phyloP scores from a whole-genome alignment of 2,797 vertebrate species.

The Phalanger gymnotis region DNA sequence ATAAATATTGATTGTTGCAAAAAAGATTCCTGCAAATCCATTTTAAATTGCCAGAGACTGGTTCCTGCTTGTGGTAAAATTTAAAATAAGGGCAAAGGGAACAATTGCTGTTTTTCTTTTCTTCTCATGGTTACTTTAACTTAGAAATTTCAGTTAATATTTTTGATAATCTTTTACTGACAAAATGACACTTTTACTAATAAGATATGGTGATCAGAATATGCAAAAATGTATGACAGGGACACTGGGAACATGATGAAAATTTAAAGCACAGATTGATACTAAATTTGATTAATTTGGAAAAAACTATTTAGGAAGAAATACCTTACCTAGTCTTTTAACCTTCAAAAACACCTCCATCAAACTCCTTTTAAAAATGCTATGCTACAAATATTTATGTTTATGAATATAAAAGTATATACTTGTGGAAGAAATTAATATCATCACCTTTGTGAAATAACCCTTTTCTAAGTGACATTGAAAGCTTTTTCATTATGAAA shows the following conservation, averaged over 20 bases:
- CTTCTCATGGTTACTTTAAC: not conserved
- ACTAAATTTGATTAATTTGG: not conserved
- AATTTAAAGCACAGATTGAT: not conserved
- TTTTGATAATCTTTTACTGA: not conserved
- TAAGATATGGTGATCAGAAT: not conserved
- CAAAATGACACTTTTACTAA: not conserved
- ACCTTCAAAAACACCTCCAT: constrained; percentile 35
- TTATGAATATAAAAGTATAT: constrained; percentile 7
- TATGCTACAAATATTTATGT: not conserved
- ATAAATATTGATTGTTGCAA: not conserved
- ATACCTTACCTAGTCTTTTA: not conserved
- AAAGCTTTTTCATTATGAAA: constrained; percentile 21
- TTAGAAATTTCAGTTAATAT: not conserved
- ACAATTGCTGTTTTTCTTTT: not conserved
- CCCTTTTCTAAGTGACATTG: not conserved
- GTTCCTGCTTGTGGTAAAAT: not conserved
- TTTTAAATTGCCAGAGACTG: not conserved
- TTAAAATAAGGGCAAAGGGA: not conserved
- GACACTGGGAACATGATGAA: not conserved
- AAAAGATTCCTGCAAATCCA: not conserved
- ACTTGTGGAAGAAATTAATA: not conserved
- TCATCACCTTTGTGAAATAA: not conserved
- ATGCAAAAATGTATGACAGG: not conserved
- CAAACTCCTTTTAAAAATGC: constrained; percentile 1
- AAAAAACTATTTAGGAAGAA: not conserved